Conservation (phyloP, 2,797 vertebrate species). For the Synaphobranchus kaupii region DNA sequence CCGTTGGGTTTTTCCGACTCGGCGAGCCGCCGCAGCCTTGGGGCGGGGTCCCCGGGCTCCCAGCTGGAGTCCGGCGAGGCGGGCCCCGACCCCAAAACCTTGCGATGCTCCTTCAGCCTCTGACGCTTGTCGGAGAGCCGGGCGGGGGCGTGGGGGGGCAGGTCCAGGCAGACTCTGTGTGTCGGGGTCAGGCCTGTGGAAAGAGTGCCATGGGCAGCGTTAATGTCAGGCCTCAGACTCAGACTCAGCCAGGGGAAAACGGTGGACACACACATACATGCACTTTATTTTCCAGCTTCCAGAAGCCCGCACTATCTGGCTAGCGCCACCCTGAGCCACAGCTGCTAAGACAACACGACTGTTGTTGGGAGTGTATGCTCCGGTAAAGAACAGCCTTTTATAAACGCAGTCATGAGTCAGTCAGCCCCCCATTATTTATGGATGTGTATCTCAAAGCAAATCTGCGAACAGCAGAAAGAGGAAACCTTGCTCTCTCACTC, state of each 20-base stretch:
- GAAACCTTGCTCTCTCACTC: neutral
- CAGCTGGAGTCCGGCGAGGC: constrained; percentile 65
- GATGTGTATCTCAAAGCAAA: neutral
- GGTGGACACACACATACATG: neutral
- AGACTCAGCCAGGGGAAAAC: constrained; percentile 45
- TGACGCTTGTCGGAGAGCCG: constrained; percentile 80
- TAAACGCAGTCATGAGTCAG: constrained; percentile 3
- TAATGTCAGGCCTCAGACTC: constrained; percentile 54
- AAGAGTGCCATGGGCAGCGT: neutral
- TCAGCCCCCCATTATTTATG: constrained; percentile 5
- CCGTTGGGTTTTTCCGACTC: constrained; percentile 80
- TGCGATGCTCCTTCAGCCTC: constrained; percentile 81
- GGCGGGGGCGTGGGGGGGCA: constrained; percentile 64
- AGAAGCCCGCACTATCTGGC: too few relatives aligned
- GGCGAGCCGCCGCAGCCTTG: constrained; percentile 74
- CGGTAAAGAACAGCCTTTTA: neutral
- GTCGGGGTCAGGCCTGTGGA: constrained; percentile 60
- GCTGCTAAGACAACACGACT: neutral
- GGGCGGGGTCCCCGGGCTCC: constrained; percentile 70
- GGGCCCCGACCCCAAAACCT: constrained; percentile 74
- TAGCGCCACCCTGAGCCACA: neutral
- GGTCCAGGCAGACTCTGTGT: constrained; percentile 74
- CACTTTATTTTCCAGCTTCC: neutral
- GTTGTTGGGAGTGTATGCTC: neutral
- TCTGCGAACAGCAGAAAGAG: neutral